Base-by-base conservation (phyloP, 2,888 invertebrate species). In the Cephus sareptanus region DNA sequence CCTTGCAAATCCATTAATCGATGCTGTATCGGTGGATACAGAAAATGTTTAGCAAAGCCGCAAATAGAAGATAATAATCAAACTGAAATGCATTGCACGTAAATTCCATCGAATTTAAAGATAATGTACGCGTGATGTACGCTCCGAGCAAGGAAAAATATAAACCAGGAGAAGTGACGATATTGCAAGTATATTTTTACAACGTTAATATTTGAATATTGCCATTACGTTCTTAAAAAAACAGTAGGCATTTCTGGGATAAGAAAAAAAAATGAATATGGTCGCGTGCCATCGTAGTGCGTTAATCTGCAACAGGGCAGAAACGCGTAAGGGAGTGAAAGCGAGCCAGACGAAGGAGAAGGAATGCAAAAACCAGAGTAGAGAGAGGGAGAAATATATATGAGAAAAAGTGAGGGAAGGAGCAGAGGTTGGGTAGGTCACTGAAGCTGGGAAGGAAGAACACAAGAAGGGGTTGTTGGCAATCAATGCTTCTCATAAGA, bases 401-500 rank as follows among this genome's bases (percentile, higher is more conserved):
- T 34, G 23, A 74, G 0, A 13, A 34, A 11, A 74, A 40, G 74
- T 31, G 31, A 40, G 34, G 31, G 34, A 31, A 78, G 69, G 40
- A 40, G 33, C 56, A 69, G 73, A 34, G 69, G 37, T 56, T 56
- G 40, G 40, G 9, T 56, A 56, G 40, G 40, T 56, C 40, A 56
- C 23, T 31, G 69, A 34, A 74, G 76, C 34, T 35, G 73, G 76
- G 77, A 78, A 77, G 31, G 73, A 80, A 76, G 70, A 56, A 77
- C 76, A 79, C 70, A 69, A 79, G 84, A 85, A 83, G 85, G 88
- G 89, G 85, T 90, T 89, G 91, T 89, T 90, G 90, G 91, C 91
- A 91, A 91, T 91, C 91, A 91, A 91, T 91, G 91, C 91, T 90
- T 83, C 85, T 89, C 89, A 86, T 87, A 89, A 90, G 90, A 89